Evolutionary conservation across 2,797 vertebrate species (phyloP), one percentile per base, ranked within the genome.

Genomic region (Tangara arthus): DNA sequence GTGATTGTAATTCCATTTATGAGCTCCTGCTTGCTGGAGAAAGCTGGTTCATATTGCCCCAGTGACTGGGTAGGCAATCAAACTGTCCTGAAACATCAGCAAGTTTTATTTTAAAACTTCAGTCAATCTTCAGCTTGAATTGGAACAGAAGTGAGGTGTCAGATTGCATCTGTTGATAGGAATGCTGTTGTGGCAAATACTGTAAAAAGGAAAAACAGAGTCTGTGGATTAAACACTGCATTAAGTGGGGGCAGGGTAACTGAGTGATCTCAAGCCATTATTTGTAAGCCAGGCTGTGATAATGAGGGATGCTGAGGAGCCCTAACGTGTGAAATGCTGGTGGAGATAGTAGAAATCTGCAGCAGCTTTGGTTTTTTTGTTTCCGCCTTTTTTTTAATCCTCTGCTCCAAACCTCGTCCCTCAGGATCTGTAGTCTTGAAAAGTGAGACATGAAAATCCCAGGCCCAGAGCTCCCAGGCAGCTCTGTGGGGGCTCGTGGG

Each of bases 381-480:
- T 65, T 27, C 6, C 6, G 1, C 6, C 2, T 1, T 3, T 37
- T 34, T 57, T 63, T 23, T 7, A 2, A 18, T 63, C 18, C 18
- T 79, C 32, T 49, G 22, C 37, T 82, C 19, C 32, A 55, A 23
- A 6, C 39, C 39, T 35, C 85, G 71, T 42, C 42, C 59, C 26
- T 27, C 52, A 26, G 46, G 59, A 32, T 34, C 19, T 23, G 30
- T 26, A 71, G 63, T n/a, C 61, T 64, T 39, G 57, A 44, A 52
- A 86, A 90, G 53, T 46, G 42, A 32, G 46, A 75, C 64, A 57
- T 55, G 21, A 71, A 90, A 93, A 41, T 79, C 14, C 6, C 28
- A 20, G 42, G 12, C 32, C 39, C 49, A 28, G 61, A 39, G 47
- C 27, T 86, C 6, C 41, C 27, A 41, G 28, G 2, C n/a, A 28